phyloP scores from a whole-genome alignment of 2,113 vertebrate species.

The Chaetura pelagica region DNA sequence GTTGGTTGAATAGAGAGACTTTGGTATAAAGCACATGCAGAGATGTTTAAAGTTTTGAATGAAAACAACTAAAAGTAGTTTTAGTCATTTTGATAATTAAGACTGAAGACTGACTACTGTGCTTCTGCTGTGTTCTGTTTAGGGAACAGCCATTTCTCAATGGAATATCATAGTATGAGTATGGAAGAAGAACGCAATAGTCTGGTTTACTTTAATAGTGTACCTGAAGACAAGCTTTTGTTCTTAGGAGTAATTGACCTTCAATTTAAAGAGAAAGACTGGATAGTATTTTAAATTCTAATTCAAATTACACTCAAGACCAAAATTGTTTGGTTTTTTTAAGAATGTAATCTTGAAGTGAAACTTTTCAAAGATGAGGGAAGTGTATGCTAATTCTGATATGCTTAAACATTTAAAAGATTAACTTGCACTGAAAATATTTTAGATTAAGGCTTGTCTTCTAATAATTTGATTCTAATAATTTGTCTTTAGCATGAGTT shows the following conservation, averaged over 20 bases:
- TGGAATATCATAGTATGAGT: background rate
- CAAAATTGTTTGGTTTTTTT: background rate
- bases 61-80: background rate
- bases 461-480: background rate
- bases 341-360: background rate
- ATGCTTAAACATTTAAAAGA: background rate
- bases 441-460: background rate
- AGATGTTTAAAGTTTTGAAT: background rate
- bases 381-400: background rate
- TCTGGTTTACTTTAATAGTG: background rate
- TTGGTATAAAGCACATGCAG: background rate
- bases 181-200: background rate
- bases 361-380: background rate
- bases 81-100: background rate
- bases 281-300: background rate
- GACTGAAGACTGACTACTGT: background rate
- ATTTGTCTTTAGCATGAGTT: background rate
- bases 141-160: conserved; percentile 4
- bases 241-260: background rate
- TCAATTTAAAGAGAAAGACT: background rate
- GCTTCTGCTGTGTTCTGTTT: conserved; percentile 11
- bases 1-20: background rate
- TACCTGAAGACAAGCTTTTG: background rate
- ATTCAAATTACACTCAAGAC: background rate
- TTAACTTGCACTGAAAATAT: background rate